These are phyloP conservation scores for Peromyscus aztecus DNA, from an alignment of 2,797 vertebrate species.

Conservation along the genomic window DNA sequence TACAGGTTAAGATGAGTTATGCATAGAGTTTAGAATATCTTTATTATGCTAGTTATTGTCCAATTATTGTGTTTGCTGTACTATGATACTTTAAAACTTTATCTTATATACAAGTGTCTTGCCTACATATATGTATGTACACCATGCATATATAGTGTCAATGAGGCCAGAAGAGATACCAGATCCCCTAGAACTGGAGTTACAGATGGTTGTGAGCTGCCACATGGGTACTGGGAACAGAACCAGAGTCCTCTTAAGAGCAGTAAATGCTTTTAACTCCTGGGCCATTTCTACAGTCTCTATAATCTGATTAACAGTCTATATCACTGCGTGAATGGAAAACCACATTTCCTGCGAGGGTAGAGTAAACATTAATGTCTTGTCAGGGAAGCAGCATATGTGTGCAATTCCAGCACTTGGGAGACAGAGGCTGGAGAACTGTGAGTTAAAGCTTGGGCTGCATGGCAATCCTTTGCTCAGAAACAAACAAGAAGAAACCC, in stretches of 20 bases:
- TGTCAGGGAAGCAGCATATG: neutral
- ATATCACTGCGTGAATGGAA: neutral
- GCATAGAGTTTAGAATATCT: conserved; percentile 18
- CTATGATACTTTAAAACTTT: neutral
- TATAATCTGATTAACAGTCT: conserved; percentile 5
- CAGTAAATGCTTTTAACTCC: neutral
- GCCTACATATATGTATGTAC: neutral
- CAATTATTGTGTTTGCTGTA: conserved; percentile 40
- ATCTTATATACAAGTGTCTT: neutral
- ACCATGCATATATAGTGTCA: neutral
- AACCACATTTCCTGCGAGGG: neutral
- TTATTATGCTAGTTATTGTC: conserved; percentile 36
- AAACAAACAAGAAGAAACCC: neutral
- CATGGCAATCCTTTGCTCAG: neutral
- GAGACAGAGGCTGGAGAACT: neutral
- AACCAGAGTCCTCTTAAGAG: neutral
- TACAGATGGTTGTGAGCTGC: neutral
- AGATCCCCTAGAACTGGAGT: neutral
- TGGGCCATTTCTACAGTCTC: neutral
- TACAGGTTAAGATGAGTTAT: conserved; percentile 26
- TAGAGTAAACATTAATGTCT: neutral
- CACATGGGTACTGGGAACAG: neutral
- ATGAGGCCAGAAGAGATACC: neutral
- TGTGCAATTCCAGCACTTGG: neutral
- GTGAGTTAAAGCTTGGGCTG: neutral